Percentiles rank a stretch among this genome's conserved stretches.
Conservation (phyloP, 1,140 invertebrate species). For the Lucilia sericata region DNA sequence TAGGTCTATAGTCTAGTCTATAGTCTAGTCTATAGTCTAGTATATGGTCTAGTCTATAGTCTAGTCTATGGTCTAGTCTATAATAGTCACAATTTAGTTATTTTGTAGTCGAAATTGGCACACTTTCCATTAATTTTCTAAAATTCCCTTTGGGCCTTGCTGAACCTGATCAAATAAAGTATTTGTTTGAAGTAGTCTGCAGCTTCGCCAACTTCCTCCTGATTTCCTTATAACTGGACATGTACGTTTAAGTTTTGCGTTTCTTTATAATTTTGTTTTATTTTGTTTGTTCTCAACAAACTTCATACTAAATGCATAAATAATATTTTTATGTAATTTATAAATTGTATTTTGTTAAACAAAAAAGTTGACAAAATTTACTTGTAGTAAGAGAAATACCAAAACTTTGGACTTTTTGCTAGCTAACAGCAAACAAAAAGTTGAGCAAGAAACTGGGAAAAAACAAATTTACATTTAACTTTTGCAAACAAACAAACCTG, state of each 20-base stretch:
- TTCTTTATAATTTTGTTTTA: background rate
- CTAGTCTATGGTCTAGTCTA: too few species aligned
- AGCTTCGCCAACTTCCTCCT: background rate
- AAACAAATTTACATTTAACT: background rate
- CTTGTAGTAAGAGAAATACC: background rate
- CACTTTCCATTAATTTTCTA: too few species aligned
- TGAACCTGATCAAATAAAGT: too few species aligned
- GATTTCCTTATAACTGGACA: background rate
- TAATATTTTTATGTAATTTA: constrained; percentile 22
- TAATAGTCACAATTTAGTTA: too few species aligned
- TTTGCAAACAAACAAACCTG: too few species aligned
- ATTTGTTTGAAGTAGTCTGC: too few species aligned
- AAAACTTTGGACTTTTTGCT: background rate
- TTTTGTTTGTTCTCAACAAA: background rate
- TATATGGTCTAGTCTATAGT: too few species aligned
- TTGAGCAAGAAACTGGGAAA: background rate
- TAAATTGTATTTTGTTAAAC: constrained; percentile 20
- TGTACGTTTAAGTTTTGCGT: background rate
- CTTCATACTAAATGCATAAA: constrained; percentile 6
- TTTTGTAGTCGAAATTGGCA: too few species aligned
- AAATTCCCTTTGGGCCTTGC: too few species aligned
- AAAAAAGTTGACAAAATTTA: background rate
- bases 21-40: too few species aligned
- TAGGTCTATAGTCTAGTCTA: too few species aligned
- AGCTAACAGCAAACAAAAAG: too few species aligned